phyloP scores from a whole-genome alignment of 1,140 invertebrate genomes.

The Apolygus lucorum region DNA sequence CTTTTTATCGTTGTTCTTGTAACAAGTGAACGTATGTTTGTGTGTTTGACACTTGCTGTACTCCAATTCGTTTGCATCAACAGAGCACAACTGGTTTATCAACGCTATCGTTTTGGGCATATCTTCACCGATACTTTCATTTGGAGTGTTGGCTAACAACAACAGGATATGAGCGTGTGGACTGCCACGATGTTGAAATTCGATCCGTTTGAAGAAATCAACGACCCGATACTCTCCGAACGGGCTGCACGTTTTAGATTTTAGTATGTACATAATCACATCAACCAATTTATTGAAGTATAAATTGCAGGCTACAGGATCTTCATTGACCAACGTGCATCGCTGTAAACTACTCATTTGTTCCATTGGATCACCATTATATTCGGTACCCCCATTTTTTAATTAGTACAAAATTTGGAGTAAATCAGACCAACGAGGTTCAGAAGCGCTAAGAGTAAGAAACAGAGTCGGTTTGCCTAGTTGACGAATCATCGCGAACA shows the following conservation, averaged over 20 bases:
- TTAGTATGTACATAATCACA: conserved; percentile 6
- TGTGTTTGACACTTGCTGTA: neutral
- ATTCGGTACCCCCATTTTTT: neutral
- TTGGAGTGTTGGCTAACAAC: neutral
- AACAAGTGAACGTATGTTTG: neutral
- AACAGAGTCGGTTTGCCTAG: neutral
- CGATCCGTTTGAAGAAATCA: conserved; percentile 2
- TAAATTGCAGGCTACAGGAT: neutral
- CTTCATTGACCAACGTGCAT: neutral
- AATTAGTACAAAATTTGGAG: neutral
- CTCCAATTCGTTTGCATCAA: conserved; percentile 29
- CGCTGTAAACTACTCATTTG: neutral
- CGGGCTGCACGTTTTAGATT: neutral
- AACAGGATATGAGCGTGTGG: conserved; percentile 1
- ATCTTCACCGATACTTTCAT: neutral
- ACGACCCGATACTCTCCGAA: neutral
- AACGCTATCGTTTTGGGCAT: conserved; percentile 1
- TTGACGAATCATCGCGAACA: neutral
- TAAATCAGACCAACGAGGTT: neutral
- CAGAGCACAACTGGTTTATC: conserved; percentile 28
- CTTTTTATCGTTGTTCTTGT: neutral
- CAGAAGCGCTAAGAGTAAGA: neutral
- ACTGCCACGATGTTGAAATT: conserved; percentile 1
- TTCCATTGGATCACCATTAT: neutral
- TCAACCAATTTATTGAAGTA: conserved; percentile 5